phyloP scores from a whole-genome alignment of 2,888 invertebrate species.

The Leptinotarsa tumamoca region DNA sequence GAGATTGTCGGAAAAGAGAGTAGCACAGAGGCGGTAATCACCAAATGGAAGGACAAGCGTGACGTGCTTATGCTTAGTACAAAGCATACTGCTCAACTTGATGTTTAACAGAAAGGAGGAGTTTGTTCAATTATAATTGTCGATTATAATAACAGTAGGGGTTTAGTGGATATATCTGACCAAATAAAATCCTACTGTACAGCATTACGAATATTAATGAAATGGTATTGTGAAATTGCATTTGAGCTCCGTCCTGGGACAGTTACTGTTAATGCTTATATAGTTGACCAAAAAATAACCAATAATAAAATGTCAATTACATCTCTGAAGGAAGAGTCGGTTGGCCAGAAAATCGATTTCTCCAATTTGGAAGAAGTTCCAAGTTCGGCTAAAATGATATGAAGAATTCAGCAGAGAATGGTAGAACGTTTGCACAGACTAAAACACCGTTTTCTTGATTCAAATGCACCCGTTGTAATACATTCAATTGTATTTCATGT shows the following conservation, averaged over 20 bases:
- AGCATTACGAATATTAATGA: neutral
- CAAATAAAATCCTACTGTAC: no score
- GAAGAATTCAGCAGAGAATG: conserved; percentile 5
- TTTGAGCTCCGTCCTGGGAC: neutral
- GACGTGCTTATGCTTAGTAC: neutral
- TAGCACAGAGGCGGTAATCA: no score
- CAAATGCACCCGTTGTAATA: neutral
- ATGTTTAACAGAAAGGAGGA: no score
- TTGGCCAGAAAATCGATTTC: neutral
- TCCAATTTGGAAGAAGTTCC: conserved; percentile 2
- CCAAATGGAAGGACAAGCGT: conserved; percentile 19
- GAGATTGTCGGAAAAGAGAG: no score
- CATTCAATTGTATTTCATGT: neutral
- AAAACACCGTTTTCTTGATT: neutral
- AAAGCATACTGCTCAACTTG: no score
- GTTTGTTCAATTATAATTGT: no score
- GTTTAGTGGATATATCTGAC: no score
- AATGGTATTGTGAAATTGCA: neutral
- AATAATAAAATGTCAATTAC: neutral
- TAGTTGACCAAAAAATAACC: no score
- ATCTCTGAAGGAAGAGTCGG: conserved; percentile 4
- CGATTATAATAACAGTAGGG: no score
- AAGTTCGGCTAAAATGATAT: neutral
- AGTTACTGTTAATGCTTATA: no score
- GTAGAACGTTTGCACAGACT: conserved; percentile 9